Conservation (phyloP, 2,113 vertebrate species). For the Pterocles orientalis region DNA sequence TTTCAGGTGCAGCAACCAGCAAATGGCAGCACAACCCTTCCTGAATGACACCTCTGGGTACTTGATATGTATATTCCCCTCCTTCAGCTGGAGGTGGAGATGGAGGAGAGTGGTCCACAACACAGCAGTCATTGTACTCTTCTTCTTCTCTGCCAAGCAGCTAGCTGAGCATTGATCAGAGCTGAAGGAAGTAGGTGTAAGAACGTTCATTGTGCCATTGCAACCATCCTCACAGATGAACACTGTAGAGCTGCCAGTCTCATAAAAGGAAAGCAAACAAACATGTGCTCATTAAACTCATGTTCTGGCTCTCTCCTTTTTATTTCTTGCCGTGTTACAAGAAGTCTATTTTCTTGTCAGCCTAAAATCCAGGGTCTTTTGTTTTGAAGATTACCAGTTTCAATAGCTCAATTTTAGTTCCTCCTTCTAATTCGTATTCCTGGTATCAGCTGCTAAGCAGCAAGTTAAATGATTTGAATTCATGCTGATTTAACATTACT, state of each 20-base stretch:
- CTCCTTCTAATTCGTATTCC: constrained; percentile 67
- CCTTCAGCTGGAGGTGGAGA: background rate
- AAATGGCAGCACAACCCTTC: background rate
- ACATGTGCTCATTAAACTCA: constrained; percentile 24
- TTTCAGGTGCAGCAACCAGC: background rate
- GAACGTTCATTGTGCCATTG: background rate
- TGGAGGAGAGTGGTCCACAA: background rate
- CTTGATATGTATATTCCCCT: background rate
- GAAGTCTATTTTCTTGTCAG: constrained; percentile 41
- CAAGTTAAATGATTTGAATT: constrained; percentile 74
- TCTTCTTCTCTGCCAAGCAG: background rate
- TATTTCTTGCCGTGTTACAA: constrained; percentile 48
- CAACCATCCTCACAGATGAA: background rate
- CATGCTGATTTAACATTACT: constrained; percentile 55
- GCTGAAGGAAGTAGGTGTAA: background rate
- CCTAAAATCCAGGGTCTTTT: constrained; percentile 38
- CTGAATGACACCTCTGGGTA: background rate
- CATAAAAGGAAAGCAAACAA: constrained; percentile 22
- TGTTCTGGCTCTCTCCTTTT: constrained; percentile 12
- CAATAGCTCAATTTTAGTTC: constrained; percentile 64
- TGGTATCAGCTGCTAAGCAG: constrained; percentile 62
- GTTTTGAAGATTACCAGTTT: constrained; percentile 55
- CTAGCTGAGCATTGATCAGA: background rate
- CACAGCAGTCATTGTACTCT: background rate
- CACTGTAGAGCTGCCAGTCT: constrained; percentile 28